Percentiles rank a stretch among this genome's conserved stretches.
These are phyloP conservation scores for Pachyseris speciosa DNA, from an alignment of 64 coral and sea anemone species.

Conservation along the genomic window DNA sequence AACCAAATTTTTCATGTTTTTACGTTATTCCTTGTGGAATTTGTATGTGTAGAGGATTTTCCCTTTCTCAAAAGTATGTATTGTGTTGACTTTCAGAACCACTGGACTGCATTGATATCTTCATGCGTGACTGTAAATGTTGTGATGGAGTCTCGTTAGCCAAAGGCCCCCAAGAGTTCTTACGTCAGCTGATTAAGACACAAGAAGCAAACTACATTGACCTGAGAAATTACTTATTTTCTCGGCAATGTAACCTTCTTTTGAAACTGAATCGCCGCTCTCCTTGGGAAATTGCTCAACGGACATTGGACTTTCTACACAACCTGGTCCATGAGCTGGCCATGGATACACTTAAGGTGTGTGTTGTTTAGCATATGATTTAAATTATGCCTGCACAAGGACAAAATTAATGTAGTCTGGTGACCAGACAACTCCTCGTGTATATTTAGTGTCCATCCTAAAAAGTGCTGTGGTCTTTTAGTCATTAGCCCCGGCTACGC, in stretches of 20 bases:
- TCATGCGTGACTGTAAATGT: conserved; percentile 81
- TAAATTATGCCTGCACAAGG: no score
- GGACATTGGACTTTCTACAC: conserved; percentile 94
- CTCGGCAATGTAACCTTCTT: conserved; percentile 88
- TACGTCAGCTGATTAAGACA: conserved; percentile 71
- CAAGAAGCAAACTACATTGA: conserved; percentile 92
- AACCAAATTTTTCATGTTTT: no score
- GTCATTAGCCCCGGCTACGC: no score
- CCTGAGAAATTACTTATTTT: conserved; percentile 92
- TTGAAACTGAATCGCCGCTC: conserved; percentile 53
- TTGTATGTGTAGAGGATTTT: not conserved
- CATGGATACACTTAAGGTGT: conserved; percentile 90
- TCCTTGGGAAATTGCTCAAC: conserved; percentile 89
- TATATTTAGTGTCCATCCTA: no score
- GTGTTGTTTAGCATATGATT: not conserved
- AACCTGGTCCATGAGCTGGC: conserved; percentile 85
- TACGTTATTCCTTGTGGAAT: not conserved
- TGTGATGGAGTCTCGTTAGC: conserved; percentile 91
- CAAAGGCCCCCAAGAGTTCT: conserved; percentile 56
- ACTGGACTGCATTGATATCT: conserved; percentile 79
- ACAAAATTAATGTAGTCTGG: no score
- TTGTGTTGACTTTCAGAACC: conserved; percentile 64
- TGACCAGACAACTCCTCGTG: no score
- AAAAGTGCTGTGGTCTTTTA: no score
- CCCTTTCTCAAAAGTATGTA: not conserved